Conservation (phyloP, 2,113 vertebrate genomes). For the Ginglymostoma cirratum region DNA sequence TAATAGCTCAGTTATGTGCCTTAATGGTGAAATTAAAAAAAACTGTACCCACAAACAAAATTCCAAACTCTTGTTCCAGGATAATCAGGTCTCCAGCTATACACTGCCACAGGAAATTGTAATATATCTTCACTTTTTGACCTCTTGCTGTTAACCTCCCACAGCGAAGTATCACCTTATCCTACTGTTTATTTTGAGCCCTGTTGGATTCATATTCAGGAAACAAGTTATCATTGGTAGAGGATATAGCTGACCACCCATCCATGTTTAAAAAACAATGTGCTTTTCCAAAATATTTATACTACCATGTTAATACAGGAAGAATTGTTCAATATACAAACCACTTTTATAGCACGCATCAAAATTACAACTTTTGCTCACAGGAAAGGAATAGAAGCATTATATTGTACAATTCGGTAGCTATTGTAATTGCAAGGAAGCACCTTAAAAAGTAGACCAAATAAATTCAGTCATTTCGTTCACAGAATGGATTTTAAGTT, state of each 20-base stretch:
- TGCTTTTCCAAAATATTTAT: slow-evolving; percentile 24
- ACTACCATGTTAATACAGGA: slow-evolving; percentile 19
- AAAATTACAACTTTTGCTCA: slow-evolving; percentile 7
- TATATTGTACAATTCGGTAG: not conserved
- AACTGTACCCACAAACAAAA: not conserved
- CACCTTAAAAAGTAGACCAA: not conserved
- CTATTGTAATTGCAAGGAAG: slow-evolving; percentile 1
- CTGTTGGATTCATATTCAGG: slow-evolving; percentile 46
- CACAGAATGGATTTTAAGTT: not conserved
- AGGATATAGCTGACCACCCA: slow-evolving; percentile 43
- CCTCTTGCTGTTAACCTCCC: slow-evolving; percentile 43
- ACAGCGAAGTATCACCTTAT: slow-evolving; percentile 42
- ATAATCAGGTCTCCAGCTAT: not conserved
- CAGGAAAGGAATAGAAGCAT: not conserved
- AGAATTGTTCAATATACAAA: slow-evolving; percentile 12
- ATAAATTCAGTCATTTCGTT: not conserved
- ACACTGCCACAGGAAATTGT: not conserved
- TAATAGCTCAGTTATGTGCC: not conserved
- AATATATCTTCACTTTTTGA: slow-evolving; percentile 43
- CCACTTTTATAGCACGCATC: not conserved
- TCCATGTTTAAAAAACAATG: slow-evolving; percentile 32
- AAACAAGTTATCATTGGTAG: slow-evolving; percentile 44
- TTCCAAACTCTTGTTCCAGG: not conserved
- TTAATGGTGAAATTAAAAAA: not conserved
- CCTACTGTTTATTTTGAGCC: slow-evolving; percentile 44